phyloP scores from a whole-genome alignment of 2,888 invertebrate genomes.

The Coenonympha glycerion region DNA sequence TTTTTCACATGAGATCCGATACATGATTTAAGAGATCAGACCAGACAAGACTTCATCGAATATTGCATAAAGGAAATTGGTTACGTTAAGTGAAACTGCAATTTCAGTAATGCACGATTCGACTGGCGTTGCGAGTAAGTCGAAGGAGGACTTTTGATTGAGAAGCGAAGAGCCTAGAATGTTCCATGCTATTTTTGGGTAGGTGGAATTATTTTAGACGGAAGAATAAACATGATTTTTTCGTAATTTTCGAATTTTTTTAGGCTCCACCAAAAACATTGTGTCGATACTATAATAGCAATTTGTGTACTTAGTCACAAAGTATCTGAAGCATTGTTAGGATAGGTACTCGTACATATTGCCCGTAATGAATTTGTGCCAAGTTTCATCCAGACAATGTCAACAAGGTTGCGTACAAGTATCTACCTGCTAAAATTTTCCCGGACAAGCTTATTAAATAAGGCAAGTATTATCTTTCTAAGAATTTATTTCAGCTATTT shows the following conservation, averaged over 20 bases:
- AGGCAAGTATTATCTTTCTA: no score
- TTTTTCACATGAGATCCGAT: slow-evolving; percentile 14
- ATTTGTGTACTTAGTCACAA: no score
- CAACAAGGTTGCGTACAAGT: no score
- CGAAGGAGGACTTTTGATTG: slow-evolving; percentile 52
- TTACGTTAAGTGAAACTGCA: no score
- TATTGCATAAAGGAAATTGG: slow-evolving; percentile 65
- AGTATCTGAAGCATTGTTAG: background rate
- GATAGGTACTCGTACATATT: no score
- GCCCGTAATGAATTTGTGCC: background rate
- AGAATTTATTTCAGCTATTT: no score
- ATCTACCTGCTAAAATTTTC: no score
- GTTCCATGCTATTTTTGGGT: slow-evolving; percentile 13
- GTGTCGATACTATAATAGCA: no score
- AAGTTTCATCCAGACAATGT: no score
- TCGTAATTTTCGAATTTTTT: background rate
- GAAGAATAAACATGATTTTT: background rate
- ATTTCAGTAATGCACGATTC: slow-evolving; percentile 69
- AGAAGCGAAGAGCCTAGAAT: slow-evolving; percentile 39
- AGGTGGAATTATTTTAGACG: slow-evolving; percentile 8
- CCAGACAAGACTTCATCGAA: slow-evolving; percentile 47
- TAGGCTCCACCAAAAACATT: no score
- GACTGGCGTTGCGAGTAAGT: slow-evolving; percentile 37
- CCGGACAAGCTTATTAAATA: no score
- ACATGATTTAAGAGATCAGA: slow-evolving; percentile 32